Evolutionary conservation across 2,888 invertebrate genomes (phyloP).

Genomic region (Rhimphoctona megacephalus): DNA sequence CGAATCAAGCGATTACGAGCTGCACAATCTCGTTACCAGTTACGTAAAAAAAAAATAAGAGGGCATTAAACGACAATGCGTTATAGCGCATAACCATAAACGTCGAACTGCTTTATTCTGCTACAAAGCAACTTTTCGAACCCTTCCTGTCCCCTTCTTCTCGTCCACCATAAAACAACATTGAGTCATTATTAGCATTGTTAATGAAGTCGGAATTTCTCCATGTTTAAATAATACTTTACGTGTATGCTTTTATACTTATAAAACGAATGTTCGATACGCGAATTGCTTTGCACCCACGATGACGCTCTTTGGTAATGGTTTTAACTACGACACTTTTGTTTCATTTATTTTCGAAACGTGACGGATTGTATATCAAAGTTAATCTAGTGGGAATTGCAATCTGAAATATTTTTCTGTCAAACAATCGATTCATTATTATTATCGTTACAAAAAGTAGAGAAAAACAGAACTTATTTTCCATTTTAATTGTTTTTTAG

Average conservation of each 20-base stretch:
- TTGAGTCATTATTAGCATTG: conserved; percentile 7
- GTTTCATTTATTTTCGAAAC: neutral
- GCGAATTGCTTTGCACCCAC: neutral
- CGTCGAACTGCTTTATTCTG: neutral
- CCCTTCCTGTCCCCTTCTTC: neutral
- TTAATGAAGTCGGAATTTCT: conserved; percentile 16
- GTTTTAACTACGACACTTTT: neutral
- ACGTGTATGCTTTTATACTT: neutral
- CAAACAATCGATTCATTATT: neutral
- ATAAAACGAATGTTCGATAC: neutral
- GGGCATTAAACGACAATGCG: neutral
- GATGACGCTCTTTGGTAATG: neutral
- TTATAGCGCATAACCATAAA: neutral
- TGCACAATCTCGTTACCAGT: conserved; percentile 11
- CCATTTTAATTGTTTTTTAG: too few relatives aligned
- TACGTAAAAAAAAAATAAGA: conserved; percentile 9
- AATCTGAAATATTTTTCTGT: neutral
- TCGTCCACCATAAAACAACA: neutral
- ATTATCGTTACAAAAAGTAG: too few relatives aligned
- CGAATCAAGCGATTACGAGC: neutral
- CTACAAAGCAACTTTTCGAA: neutral
- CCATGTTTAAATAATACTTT: conserved; percentile 14
- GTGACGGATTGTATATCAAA: neutral
- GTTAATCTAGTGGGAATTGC: neutral
- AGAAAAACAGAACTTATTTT: too few relatives aligned